Conservation (phyloP, 2,888 invertebrate species). For the Loripinus fragilis region DNA sequence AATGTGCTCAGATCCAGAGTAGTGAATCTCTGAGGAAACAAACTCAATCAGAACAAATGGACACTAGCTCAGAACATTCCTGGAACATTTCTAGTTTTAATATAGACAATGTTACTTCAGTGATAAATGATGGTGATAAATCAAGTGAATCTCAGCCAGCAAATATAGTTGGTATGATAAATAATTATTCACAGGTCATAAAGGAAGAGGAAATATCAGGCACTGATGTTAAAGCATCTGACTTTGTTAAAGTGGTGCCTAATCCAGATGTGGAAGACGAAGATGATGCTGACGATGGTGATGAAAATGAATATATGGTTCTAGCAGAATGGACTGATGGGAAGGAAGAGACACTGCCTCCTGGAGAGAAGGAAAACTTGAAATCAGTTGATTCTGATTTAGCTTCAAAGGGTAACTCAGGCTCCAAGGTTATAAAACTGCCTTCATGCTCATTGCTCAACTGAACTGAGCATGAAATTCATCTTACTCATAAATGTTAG, state of each 20-base stretch:
- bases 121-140: background rate
- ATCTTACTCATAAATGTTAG: no score
- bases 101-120: no score
- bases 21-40: slow-evolving; percentile 5
- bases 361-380: slow-evolving; percentile 37
- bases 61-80: no score
- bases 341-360: slow-evolving; percentile 49
- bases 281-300: slow-evolving; percentile 60
- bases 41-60: background rate
- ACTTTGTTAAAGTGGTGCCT: slow-evolving; percentile 21
- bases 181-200: background rate
- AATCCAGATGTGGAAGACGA: slow-evolving; percentile 37
- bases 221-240: slow-evolving; percentile 35
- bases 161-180: background rate
- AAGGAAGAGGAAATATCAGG: background rate
- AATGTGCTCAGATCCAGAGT: slow-evolving; percentile 84
- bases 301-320: slow-evolving; percentile 73
- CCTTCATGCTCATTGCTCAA: no score
- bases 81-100: no score
- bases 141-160: background rate
- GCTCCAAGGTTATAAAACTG: no score
- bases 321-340: slow-evolving; percentile 76
- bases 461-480: no score
- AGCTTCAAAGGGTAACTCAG: no score
- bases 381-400: slow-evolving; percentile 3